Percentiles rank a stretch among this genome's conserved stretches.
phyloP scores from a whole-genome alignment of 1,140 invertebrate species.

The Diprion similis region DNA sequence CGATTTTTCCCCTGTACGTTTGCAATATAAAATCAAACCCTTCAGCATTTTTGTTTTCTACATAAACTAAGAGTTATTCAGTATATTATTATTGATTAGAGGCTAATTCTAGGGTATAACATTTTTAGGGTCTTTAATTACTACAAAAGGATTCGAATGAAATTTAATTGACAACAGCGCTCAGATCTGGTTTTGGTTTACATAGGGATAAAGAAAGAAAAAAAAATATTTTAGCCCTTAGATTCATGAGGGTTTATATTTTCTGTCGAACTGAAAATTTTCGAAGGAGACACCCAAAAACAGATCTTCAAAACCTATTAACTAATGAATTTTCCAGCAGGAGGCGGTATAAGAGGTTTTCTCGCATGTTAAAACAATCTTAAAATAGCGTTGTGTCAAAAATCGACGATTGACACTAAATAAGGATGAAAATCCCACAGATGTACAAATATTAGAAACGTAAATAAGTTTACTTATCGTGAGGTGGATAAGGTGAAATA shows the following conservation, averaged over 20 bases:
- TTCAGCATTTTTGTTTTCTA: not conserved
- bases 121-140: not conserved
- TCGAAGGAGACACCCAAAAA: not conserved
- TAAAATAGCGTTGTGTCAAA: constrained; percentile 22
- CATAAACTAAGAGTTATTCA: constrained; percentile 1
- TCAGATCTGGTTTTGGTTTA: not conserved
- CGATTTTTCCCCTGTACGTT: not conserved
- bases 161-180: too few relatives aligned
- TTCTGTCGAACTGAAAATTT: too few relatives aligned
- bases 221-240: not conserved
- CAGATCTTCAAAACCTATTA: not conserved
- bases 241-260: not conserved
- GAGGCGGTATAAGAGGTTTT: not conserved
- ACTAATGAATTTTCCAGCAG: not conserved
- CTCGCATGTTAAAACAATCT: not conserved
- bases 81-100: not conserved
- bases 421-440: constrained; percentile 38
- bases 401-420: constrained; percentile 30
- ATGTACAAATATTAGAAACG: constrained; percentile 50
- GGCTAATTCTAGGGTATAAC: constrained; percentile 12
- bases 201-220: not conserved
- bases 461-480: constrained; percentile 42
- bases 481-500: constrained; percentile 15
- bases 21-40: not conserved
- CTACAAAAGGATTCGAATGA: not conserved